Base-by-base conservation (phyloP, 1,140 invertebrate species). In the Drosophila trapezifrons region DNA sequence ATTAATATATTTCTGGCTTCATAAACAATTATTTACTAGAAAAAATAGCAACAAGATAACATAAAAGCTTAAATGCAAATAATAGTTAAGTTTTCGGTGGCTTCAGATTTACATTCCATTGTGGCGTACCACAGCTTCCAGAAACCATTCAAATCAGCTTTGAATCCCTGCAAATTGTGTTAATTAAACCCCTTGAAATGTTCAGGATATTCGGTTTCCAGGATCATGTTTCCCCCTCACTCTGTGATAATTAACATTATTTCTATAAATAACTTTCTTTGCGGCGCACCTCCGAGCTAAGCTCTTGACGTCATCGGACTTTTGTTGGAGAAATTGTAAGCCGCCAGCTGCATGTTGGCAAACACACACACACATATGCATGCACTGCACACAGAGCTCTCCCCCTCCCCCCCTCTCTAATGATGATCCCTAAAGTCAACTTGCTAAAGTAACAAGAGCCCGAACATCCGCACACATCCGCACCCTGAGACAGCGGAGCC, bases 381-480 rank as follows among this genome's bases (percentile, higher is more conserved):
- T 29, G 12, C 13, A 32, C 5, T 54, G 51, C 51, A 54, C 32
- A 37, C 13, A 51, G 27, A 8, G 12, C 6, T n/a, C 17, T 35
- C 18, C 17, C 2, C 17, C 17, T 3, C 8, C 29, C 13, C 20
- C 42, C 32, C 55, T 47, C 58, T 57, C 79, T 87, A 87, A 87
- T 87, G 79, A 87, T 87, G 84, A 87, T 87, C 84, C 84, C 84
- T 27, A 80, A 87, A 87, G 84, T 84, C 84, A 87, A 87, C 84
- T 87, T 89, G 73, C 83, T 83, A 67, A 86, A 86, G 82, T 82
- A 78, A 80, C 80, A 82, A 60, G 63, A 78, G 65, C 74, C 59
- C 29, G 35, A 42, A 56, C 55, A 57, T 43, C 25, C 47, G 43
- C 45, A 43, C 42, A 64, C 47, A 59, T 49, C 27, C 29, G 17